Evolutionary conservation across 2,113 vertebrate genomes (phyloP).

Genomic region (Antechinus flavipes): DNA sequence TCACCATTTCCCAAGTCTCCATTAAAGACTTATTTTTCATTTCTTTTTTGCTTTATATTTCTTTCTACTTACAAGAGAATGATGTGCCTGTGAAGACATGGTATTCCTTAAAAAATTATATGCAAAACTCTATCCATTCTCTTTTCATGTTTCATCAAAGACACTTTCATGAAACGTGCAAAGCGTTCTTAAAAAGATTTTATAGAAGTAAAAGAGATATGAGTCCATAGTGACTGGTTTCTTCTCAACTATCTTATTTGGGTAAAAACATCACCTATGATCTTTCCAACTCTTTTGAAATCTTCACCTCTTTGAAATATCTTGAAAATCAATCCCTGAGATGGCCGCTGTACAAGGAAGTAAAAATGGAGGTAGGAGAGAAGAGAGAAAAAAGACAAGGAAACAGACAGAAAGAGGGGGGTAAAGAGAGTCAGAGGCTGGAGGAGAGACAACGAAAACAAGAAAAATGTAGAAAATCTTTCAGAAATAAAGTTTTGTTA

Average conservation of each 20-base stretch:
- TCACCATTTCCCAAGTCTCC: neutral
- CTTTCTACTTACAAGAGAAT: neutral
- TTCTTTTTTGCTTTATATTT: neutral
- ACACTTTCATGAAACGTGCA: neutral
- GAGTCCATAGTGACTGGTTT: neutral
- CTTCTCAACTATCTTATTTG: neutral
- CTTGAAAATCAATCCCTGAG: neutral
- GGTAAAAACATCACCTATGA: neutral
- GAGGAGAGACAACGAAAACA: too few species aligned
- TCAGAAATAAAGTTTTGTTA: neutral
- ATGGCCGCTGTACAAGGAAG: neutral
- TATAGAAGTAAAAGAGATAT: neutral
- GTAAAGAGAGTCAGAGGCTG: too few species aligned
- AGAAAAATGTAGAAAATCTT: neutral
- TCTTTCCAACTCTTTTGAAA: neutral
- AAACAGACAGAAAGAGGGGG: too few species aligned
- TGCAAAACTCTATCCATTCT: neutral
- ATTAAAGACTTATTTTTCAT: neutral
- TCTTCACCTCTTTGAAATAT: neutral
- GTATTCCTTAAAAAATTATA: neutral
- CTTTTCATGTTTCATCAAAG: neutral
- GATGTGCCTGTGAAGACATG: neutral
- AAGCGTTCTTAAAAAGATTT: neutral
- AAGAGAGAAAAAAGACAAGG: too few species aligned
- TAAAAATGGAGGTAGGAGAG: neutral